Conservation (phyloP, 2,888 invertebrate genomes). For the Heliconius erato region DNA sequence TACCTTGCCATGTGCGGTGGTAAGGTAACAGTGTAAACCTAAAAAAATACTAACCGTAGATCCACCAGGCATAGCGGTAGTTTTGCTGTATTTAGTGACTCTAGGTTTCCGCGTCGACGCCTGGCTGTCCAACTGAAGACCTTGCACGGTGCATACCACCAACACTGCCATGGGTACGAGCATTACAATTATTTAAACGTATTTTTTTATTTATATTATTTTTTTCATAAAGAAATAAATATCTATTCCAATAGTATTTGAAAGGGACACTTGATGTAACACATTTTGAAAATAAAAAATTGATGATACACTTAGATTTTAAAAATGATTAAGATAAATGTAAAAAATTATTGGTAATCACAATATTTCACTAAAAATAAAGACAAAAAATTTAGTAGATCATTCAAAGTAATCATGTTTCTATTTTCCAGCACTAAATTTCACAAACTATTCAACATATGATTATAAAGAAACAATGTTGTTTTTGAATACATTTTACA, state of each 20-base stretch:
- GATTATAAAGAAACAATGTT: background rate
- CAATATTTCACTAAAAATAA: background rate
- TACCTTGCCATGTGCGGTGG: no score
- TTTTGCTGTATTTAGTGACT: slow-evolving; percentile 88
- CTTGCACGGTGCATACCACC: slow-evolving; percentile 77
- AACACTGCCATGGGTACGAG: slow-evolving; percentile 73
- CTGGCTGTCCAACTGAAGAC: slow-evolving; percentile 85
- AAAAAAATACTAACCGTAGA: slow-evolving; percentile 69
- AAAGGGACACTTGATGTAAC: background rate
- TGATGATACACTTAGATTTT: no score
- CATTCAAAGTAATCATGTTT: background rate
- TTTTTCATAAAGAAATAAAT: background rate
- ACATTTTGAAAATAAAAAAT: background rate
- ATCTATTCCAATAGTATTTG: background rate
- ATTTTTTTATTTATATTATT: background rate
- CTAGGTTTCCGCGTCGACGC: slow-evolving; percentile 88
- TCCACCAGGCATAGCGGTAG: slow-evolving; percentile 76
- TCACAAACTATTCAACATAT: background rate
- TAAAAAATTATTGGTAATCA: no score
- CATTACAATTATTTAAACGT: slow-evolving; percentile 42
- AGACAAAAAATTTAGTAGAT: background rate
- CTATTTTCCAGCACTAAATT: background rate
- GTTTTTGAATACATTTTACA: slow-evolving; percentile 13
- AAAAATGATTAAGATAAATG: no score
- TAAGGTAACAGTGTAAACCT: background rate